Evolutionary conservation across 2,888 invertebrate genomes (phyloP), one percentile per base, ranked within the genome.

Genomic region (Rapana venosa): DNA sequence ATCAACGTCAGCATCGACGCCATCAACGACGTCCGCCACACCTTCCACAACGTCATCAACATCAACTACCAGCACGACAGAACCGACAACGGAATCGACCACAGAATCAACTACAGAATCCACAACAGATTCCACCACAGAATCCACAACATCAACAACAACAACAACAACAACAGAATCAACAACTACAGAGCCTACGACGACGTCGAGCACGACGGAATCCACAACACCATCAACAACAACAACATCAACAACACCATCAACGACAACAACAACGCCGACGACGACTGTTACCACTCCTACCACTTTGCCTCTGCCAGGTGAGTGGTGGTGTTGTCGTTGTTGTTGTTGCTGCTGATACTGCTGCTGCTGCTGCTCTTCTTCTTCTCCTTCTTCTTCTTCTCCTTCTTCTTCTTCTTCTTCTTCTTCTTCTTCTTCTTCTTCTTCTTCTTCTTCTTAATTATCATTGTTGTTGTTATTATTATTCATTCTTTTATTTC

Each of bases 21-120:
- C 90, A 77, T 22, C 84, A 61, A 83, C 90, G 90, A 15, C 87
- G 81, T 56, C 91, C 47, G 0, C 88, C 8, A 66, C 87, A 36
- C 6, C 83, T 26, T 35, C 85, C 13, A 35, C 56, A 22, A 36
- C 90, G 22, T 11, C 90, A 56, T 35, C 32, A 26, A 47, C 47
- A 47, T 8, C 79, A n/a, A 30, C 66, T 5, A 58, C 87, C 30
- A 30, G 85, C 58, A 77, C 90, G 35, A 56, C 88, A 74, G 22
- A 58, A n/a, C 13, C 91, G 17, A 83, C 90, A 26, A 84, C 87
- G 56, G n/a, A 36, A 56, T 22, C 88, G 1, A 17, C 81, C 22
- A 81, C 85, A 20, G n/a, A 56, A 4, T n/a, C 88, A 32, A 26
- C 91, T 8, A 36, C 84, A 79, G 61, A 61, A 74, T 47, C 74